Percentiles rank a stretch among this genome's conserved stretches.
These are phyloP conservation scores for Rhagium mordax DNA, from an alignment of 2,888 invertebrate genomes.

Conservation along the genomic window DNA sequence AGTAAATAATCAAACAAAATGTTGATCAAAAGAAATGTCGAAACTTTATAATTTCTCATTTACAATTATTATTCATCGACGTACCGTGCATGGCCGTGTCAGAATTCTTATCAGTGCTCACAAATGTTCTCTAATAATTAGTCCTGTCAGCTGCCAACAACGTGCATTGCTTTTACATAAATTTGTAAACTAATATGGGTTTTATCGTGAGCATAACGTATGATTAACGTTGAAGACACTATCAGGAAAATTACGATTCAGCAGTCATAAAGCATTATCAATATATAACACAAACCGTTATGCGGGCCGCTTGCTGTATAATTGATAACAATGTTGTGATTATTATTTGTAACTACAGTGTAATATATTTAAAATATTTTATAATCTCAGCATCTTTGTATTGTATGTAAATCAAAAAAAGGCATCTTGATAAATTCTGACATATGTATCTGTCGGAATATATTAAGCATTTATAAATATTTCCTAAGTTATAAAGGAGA, in stretches of 20 bases:
- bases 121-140: slow-evolving; percentile 34
- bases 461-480: background rate
- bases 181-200: slow-evolving; percentile 48
- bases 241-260: slow-evolving; percentile 33
- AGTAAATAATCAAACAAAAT: no score
- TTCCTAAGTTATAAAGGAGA: background rate
- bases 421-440: background rate
- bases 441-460: background rate
- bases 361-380: slow-evolving; percentile 3
- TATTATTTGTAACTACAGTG: slow-evolving; percentile 15
- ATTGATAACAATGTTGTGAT: slow-evolving; percentile 23
- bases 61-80: no score
- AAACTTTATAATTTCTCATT: no score
- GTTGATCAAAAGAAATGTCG: no score
- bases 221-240: slow-evolving; percentile 28
- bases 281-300: slow-evolving; percentile 28
- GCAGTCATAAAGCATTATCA: slow-evolving; percentile 41
- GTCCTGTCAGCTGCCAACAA: slow-evolving; percentile 40
- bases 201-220: slow-evolving; percentile 47
- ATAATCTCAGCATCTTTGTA: slow-evolving; percentile 13
- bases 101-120: no score
- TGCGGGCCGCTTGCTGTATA: slow-evolving; percentile 18
- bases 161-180: slow-evolving; percentile 45
- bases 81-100: no score
- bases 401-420: slow-evolving; percentile 27